Evolutionary conservation across 2,888 invertebrate species (phyloP), one percentile per base, ranked within the genome.

Genomic region (Chironomus riparius): DNA sequence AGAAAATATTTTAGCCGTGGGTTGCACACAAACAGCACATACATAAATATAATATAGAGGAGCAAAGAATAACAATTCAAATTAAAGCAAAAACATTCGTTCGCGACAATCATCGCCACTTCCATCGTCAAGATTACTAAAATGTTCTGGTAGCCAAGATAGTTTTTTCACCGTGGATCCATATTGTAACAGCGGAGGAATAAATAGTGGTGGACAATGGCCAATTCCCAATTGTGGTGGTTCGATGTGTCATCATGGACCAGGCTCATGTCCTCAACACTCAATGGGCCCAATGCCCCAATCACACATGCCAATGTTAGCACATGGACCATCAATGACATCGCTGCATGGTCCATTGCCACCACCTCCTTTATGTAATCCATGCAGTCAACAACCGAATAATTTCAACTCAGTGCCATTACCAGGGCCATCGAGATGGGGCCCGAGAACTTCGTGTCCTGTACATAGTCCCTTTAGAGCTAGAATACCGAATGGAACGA

Each of bases 101-200:
- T 84, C 84, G 80, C 82, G 84, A 80, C 84, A 84, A 82, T 82
- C 83, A 80, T 84, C 84, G 80, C 82, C 84, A 81, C 84, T 84
- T 81, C 84, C 83, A 82, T 82, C 83, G 61, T 75, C 74, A 70
- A 50, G 15, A 22, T 82, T 83, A 80, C 81, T 84, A 81, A 84
- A 84, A 84, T 84, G 84, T 82, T 84, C 84, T 84, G 84, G 84
- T 84, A 84, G 84, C 83, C 84, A 84, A 83, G 84, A 84, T 80
- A 84, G 84, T 82, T 65, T 65, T 18, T 84, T 84, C 83, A 82
- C 83, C 81, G 84, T 83, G 82, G 84, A 84, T 81, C 83, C 84
- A 80, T 84, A 83, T 81, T 84, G 83, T 82, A 83, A 83, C 81
- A 79, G 78, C 76, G 78, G 79, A 76, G 78, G 78, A 77, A 77